Percentiles rank a stretch among this genome's conserved stretches.
phyloP scores from a whole-genome alignment of 2,888 invertebrate genomes.

The Trissoscelio sp. region DNA sequence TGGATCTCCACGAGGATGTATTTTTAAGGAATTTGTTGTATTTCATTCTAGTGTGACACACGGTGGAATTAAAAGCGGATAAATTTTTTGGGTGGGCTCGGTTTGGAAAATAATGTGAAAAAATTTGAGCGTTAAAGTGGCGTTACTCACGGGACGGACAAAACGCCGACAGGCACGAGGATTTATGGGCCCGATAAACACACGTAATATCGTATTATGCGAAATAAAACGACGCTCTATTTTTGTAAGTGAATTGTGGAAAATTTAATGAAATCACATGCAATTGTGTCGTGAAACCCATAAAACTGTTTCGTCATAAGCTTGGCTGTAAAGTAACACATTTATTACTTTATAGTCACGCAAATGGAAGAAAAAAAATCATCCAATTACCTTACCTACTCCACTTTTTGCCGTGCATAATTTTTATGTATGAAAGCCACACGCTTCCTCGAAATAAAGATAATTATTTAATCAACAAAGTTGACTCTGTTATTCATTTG shows the following conservation, averaged over 20 bases:
- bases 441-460: slow-evolving; percentile 15
- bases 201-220: slow-evolving; percentile 43
- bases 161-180: slow-evolving; percentile 13
- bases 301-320: slow-evolving; percentile 47
- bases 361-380: slow-evolving; percentile 12
- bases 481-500: slow-evolving; percentile 17
- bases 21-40: slow-evolving; percentile 57
- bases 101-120: slow-evolving; percentile 36
- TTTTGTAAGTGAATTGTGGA: slow-evolving; percentile 48
- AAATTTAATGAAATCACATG: slow-evolving; percentile 57
- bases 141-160: slow-evolving; percentile 33
- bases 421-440: slow-evolving; percentile 15
- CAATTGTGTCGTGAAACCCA: slow-evolving; percentile 48
- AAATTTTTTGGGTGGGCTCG: slow-evolving; percentile 42
- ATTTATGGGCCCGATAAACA: slow-evolving; percentile 52
- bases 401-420: slow-evolving; percentile 29
- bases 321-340: slow-evolving; percentile 41
- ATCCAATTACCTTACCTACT: slow-evolving; percentile 28
- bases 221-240: slow-evolving; percentile 41
- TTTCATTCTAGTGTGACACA: slow-evolving; percentile 40
- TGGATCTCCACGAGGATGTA: slow-evolving; percentile 21
- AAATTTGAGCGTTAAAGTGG: slow-evolving; percentile 36
- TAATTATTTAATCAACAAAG: slow-evolving; percentile 55
- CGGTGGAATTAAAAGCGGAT: slow-evolving; percentile 44
- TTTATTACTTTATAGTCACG: slow-evolving; percentile 50